These are phyloP conservation scores for Brachypalpus laphriformis DNA, from an alignment of 2,888 invertebrate genomes.

Conservation along the genomic window DNA sequence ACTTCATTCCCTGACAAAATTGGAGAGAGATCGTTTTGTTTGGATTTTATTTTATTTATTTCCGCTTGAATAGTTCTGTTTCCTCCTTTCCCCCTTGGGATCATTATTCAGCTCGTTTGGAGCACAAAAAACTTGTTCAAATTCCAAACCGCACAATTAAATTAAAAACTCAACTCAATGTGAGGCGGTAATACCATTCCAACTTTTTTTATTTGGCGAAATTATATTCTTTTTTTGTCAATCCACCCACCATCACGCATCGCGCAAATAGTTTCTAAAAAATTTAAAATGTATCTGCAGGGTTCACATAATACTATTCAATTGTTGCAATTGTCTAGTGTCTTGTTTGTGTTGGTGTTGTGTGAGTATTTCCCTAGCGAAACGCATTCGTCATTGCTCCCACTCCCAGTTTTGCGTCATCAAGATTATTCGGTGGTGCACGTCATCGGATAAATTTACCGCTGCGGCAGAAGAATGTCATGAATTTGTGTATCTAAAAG, in stretches of 20 bases:
- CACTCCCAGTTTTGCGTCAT: slow-evolving; percentile 36
- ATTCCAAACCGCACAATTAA: slow-evolving; percentile 22
- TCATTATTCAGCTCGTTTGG: background rate
- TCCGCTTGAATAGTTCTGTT: slow-evolving; percentile 20
- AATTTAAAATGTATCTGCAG: slow-evolving; percentile 3
- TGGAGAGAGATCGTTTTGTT: background rate
- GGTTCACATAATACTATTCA: background rate
- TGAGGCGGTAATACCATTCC: slow-evolving; percentile 24
- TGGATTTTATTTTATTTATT: background rate
- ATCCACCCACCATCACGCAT: background rate
- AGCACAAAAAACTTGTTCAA: background rate
- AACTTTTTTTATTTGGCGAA: slow-evolving; percentile 23
- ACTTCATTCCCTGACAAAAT: background rate
- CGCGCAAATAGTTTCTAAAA: slow-evolving; percentile 3
- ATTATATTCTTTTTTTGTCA: background rate
- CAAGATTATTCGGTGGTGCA: background rate
- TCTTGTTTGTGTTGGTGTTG: background rate
- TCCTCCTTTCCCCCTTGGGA: background rate
- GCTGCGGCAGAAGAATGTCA: background rate
- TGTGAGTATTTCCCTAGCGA: slow-evolving; percentile 3
- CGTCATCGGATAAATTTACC: slow-evolving; percentile 36
- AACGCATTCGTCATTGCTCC: slow-evolving; percentile 10
- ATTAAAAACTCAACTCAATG: slow-evolving; percentile 27
- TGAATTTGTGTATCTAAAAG: slow-evolving; percentile 21
- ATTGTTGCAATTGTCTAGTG: slow-evolving; percentile 3